Percentiles rank a stretch among this genome's conserved stretches.
phyloP scores from a whole-genome alignment of 1,140 invertebrate species.

The Oncopeltus fasciatus region DNA sequence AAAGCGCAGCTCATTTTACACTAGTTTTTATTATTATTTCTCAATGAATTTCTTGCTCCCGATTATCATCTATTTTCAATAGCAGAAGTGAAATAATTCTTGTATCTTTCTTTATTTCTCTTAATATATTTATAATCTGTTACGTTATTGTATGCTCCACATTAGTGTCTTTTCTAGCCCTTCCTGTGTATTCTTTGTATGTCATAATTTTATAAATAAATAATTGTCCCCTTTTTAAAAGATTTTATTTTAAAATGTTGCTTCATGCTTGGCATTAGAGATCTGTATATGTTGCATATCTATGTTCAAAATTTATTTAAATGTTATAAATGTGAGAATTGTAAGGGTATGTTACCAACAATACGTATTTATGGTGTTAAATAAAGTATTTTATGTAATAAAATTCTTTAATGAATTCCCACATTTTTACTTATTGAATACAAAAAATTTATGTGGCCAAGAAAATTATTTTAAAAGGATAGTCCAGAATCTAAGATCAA shows the following conservation, averaged over 20 bases:
- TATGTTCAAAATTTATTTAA: conserved; percentile 9
- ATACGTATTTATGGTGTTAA: background rate
- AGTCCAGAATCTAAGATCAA: too few species aligned
- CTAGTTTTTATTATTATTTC: too few species aligned
- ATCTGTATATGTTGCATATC: background rate
- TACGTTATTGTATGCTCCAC: background rate
- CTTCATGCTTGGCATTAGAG: conserved; percentile 2
- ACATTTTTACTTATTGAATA: too few species aligned
- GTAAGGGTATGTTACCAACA: background rate
- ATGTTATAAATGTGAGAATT: conserved; percentile 4
- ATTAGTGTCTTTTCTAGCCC: background rate
- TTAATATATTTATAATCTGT: background rate
- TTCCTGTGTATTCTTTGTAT: background rate
- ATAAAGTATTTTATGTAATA: conserved; percentile 3
- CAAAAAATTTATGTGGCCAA: too few species aligned
- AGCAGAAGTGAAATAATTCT: background rate
- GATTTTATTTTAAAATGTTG: background rate
- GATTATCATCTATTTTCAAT: background rate
- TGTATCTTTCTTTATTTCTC: background rate
- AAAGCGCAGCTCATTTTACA: too few species aligned
- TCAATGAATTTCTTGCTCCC: too few species aligned
- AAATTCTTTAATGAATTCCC: too few species aligned
- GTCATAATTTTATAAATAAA: background rate
- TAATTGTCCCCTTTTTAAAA: background rate
- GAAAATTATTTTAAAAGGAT: too few species aligned